phyloP scores from a whole-genome alignment of 2,797 vertebrate species.

The Falco naumanni region DNA sequence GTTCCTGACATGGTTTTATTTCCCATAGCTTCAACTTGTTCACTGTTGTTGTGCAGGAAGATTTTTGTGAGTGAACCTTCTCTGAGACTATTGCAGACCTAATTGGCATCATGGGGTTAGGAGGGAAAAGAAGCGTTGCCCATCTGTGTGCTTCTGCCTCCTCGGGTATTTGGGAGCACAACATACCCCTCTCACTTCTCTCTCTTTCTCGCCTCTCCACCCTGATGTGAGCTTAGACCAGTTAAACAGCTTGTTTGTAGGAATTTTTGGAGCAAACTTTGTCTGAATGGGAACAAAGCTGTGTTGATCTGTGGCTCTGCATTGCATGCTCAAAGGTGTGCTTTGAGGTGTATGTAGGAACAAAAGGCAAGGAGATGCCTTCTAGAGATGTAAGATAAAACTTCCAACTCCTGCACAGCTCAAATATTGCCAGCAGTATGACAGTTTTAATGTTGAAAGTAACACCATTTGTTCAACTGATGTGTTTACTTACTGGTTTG shows the following conservation, averaged over 20 bases:
- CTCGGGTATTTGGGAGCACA: background rate
- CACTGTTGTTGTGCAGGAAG: background rate
- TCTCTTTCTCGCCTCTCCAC: background rate
- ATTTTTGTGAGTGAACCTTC: background rate
- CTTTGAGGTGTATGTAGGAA: background rate
- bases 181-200: background rate
- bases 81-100: background rate
- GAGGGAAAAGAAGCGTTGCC: background rate
- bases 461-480: background rate
- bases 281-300: background rate
- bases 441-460: background rate
- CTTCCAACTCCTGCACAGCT: background rate
- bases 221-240: background rate
- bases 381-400: background rate
- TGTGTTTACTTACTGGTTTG: background rate
- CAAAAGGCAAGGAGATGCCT: background rate
- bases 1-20: background rate
- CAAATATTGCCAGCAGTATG: background rate
- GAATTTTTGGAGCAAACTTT: background rate
- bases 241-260: background rate
- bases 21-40: background rate
- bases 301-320: background rate
- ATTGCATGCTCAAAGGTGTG: background rate
- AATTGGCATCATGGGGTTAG: background rate
- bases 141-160: background rate